phyloP scores from a whole-genome alignment of 2,888 invertebrate species.

The Chaitophorus viminalis region DNA sequence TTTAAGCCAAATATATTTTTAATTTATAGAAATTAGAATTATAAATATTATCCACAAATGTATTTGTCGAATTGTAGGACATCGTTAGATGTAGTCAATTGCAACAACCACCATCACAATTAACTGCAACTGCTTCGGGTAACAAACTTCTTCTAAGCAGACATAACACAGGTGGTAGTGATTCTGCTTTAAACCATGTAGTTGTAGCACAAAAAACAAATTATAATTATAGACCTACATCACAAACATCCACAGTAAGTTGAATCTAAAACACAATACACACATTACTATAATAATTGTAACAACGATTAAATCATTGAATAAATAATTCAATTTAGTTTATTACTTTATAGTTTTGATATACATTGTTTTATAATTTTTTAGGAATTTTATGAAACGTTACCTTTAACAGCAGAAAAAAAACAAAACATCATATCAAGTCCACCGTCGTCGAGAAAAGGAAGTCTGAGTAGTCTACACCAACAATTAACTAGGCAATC shows the following conservation, averaged over 20 bases:
- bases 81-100: constrained; percentile 50
- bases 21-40: too few relatives aligned
- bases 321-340: neutral
- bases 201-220: constrained; percentile 39
- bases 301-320: too few relatives aligned
- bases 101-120: constrained; percentile 29
- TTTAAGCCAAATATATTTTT: neutral
- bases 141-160: constrained; percentile 47
- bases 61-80: constrained; percentile 40
- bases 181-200: constrained; percentile 57
- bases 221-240: constrained; percentile 29
- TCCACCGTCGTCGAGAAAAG: constrained; percentile 64
- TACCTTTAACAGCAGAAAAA: neutral
- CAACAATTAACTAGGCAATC: constrained; percentile 75
- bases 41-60: constrained; percentile 2
- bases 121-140: constrained; percentile 9
- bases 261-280: neutral
- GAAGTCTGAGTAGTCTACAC: constrained; percentile 63
- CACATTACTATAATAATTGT: too few relatives aligned
- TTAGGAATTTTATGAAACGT: constrained; percentile 23
- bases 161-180: constrained; percentile 53
- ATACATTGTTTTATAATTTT: neutral
- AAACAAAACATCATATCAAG: constrained; percentile 28
- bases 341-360: neutral
- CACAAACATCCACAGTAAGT: constrained; percentile 51